Evolutionary conservation across 2,797 vertebrate genomes (phyloP), one percentile per base, ranked within the genome.

Genomic region (Danio aesculapii): DNA sequence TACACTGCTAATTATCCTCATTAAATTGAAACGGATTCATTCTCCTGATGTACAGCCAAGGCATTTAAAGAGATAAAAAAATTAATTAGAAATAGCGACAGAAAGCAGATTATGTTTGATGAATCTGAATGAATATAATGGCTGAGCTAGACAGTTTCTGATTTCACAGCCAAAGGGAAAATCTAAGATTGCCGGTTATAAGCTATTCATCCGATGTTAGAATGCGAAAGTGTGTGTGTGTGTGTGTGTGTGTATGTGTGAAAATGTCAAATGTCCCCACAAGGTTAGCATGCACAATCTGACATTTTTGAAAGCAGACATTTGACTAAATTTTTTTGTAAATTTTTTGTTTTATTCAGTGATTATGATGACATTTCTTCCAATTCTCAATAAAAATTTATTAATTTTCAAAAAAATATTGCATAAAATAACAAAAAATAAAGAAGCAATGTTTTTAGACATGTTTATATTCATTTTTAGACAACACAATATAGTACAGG

Each of bases 1-100:
- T 79, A 83, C 53, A 73, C 76, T 78, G 70, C 55, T 81, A 85
- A 86, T 85, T 69, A 86, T 55, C 74, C 71, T 78, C 50, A 78
- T 79, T 81, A 79, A 86, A 81, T 57, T 47, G 39, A 76, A 81
- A 30, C 16, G 43, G 73, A 67, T 81, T 83, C 52, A 21, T 70
- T 81, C 68, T 66, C 52, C 55, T 73, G 57, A 62, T 58, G 68
- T 73, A 75, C 69, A 77, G 74, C 62, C 79, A 59, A 62, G 44
- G 41, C 41, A 76, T 83, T 77, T 73, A 14, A 75, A n/a, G 52
- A 81, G 68, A 71, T 70, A 61, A 66, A 81, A 81, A 77, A 83
- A 81, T 63, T 52, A 74, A 80, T 80, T 77, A 77, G 75, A 74
- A 82, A 74, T 41, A 70, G 63, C 14, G 63, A 77, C 59, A 49